Conservation (phyloP, 2,113 vertebrate genomes). For the Grammomys dolichurus region DNA sequence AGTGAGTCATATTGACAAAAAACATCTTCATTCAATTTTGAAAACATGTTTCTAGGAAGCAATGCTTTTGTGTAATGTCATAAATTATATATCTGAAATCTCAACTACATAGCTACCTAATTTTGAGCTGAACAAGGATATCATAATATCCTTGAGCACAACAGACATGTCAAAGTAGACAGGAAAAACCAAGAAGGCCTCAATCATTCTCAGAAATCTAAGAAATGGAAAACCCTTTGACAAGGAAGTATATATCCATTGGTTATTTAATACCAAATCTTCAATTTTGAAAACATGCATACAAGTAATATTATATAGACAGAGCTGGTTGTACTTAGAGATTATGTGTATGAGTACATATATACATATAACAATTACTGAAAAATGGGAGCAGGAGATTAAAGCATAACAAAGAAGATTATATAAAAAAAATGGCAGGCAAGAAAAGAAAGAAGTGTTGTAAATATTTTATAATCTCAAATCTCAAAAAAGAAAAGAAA, state of each 20-base stretch:
- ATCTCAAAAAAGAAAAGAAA: background rate
- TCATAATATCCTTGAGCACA: background rate
- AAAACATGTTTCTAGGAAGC: background rate
- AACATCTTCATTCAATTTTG: constrained; percentile 13
- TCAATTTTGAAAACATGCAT: background rate
- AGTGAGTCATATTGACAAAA: constrained; percentile 9
- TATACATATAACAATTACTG: background rate
- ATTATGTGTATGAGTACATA: background rate
- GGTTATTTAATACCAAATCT: background rate
- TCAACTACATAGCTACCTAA: background rate
- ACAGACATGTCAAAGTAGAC: background rate
- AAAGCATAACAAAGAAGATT: background rate
- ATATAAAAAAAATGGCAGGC: background rate
- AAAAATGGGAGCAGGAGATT: background rate
- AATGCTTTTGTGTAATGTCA: background rate
- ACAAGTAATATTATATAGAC: background rate
- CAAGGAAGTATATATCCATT: background rate
- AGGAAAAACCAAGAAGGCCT: no score
- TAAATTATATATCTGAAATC: background rate
- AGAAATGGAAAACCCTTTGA: background rate
- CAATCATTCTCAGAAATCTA: background rate
- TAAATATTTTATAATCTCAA: background rate
- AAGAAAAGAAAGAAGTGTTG: background rate
- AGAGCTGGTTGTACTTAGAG: background rate
- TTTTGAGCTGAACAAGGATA: background rate